Base-by-base conservation (phyloP, 2,797 vertebrate genomes). In the Clarias laeviceps region DNA sequence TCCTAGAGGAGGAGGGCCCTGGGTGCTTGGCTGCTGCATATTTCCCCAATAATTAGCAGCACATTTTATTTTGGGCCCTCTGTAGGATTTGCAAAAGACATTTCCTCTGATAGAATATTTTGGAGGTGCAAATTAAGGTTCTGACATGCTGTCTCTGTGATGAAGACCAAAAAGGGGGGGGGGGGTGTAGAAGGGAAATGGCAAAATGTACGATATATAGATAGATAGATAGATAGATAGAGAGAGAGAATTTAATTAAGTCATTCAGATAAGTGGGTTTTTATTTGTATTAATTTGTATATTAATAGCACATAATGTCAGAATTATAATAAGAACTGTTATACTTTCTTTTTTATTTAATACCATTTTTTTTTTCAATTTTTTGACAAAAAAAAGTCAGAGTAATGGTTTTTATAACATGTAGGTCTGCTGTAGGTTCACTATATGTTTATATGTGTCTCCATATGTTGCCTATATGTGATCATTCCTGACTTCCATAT, bases 31-130 rank as follows among this genome's bases (percentile, higher is more conserved):
- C 81, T 87, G 85, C 74, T 87, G 87, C 82, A 89, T 87, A 89
- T 91, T 90, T 85, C 82, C 84, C 82, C 81, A 72, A 50, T 90
- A 92, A 92, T 92, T 91, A 91, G 88, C 87, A 72, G 83, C 62
- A 65, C 83, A 85, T 83, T 86, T 88, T 77, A 87, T 89, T 87
- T 86, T 64, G 61, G 86, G 77, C 84, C 70, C 76, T 84, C 54
- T 45, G 54, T 77, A 85, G 85, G 84, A 87, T 78, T 86, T 81
- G 40, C 32, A 40, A 62, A 89, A 86, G 54, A 62, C 84, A 59
- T 17, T 64, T 87, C 70, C 32, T 76, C 80, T 87, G 79, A 88
- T 85, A 88, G 87, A 87, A 89, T 86, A 87, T 85, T 87, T 87
- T 84, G 70, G 85, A 91, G 88, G 80, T 84, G 90, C 78, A 91